These are phyloP conservation scores for Drosophila oshimai DNA, from an alignment of 1,140 invertebrate genomes.

Conservation along the genomic window DNA sequence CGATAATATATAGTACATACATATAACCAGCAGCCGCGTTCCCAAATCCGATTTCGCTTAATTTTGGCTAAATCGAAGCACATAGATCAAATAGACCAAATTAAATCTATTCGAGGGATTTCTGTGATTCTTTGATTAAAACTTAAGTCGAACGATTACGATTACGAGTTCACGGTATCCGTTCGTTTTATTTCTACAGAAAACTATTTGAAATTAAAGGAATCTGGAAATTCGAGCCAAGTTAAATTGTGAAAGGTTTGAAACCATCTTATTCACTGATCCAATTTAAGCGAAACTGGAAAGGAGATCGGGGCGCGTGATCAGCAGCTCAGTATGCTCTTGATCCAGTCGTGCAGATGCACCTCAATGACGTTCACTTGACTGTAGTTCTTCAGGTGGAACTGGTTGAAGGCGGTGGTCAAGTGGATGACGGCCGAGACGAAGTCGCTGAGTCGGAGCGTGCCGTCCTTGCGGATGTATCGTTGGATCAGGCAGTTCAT, in stretches of 20 bases:
- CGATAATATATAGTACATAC: slow-evolving; percentile 27
- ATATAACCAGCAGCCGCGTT: not conserved
- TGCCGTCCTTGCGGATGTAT: slow-evolving; percentile 97
- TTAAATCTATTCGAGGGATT: not conserved
- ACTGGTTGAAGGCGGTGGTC: slow-evolving; percentile 94
- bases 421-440: slow-evolving; percentile 94
- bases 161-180: too few relatives aligned
- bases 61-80: not conserved
- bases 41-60: not conserved
- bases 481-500: slow-evolving; percentile 91
- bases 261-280: too few relatives aligned
- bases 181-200: too few relatives aligned
- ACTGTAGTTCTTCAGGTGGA: slow-evolving; percentile 91
- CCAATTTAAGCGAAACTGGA: not conserved
- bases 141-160: not conserved
- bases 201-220: too few relatives aligned
- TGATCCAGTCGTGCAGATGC: slow-evolving; percentile 87
- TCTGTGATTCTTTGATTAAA: not conserved
- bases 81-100: not conserved
- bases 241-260: too few relatives aligned
- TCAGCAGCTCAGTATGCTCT: slow-evolving; percentile 72
- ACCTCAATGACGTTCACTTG: slow-evolving; percentile 92
- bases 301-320: too few relatives aligned
- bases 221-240: too few relatives aligned
- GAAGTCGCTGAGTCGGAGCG: slow-evolving; percentile 95